Conservation (phyloP, 2,888 invertebrate species). For the Syrista parreyssii region DNA sequence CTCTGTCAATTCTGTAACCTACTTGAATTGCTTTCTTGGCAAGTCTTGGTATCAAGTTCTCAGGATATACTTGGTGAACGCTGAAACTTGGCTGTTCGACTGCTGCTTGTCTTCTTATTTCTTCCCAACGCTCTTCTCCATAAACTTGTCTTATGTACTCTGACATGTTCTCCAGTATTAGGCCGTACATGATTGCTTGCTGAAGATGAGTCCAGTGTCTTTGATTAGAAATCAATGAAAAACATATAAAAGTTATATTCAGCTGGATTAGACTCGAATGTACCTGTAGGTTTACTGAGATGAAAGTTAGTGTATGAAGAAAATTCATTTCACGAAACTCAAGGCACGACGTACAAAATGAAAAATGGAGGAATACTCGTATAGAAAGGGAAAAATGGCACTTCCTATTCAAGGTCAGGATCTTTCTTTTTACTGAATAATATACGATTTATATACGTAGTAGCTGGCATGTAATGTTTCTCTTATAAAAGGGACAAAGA, state of each 20-base stretch:
- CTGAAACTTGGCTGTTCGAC: constrained; percentile 89
- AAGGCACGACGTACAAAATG: not conserved
- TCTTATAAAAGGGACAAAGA: not conserved
- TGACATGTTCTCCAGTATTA: constrained; percentile 92
- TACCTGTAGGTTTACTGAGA: not conserved
- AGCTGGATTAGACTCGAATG: not conserved
- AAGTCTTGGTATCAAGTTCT: constrained; percentile 85
- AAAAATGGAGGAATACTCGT: not conserved
- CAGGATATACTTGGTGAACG: constrained; percentile 93
- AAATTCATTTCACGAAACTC: not conserved
- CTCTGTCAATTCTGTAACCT: constrained; percentile 24
- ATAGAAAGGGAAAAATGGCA: not conserved
- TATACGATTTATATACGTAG: not conserved
- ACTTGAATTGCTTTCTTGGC: constrained; percentile 90
- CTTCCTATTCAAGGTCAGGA: not conserved
- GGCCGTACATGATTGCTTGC: constrained; percentile 84
- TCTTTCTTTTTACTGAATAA: not conserved
- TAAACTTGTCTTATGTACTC: constrained; percentile 93
- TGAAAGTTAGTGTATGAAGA: not conserved
- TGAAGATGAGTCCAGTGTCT: not conserved
- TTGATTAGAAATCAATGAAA: not conserved
- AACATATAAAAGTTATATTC: not conserved
- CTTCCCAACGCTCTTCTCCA: constrained; percentile 95
- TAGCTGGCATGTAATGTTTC: not conserved
- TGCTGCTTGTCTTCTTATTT: constrained; percentile 85